Evolutionary conservation across 2,888 invertebrate species (phyloP).

Genomic region (Limnephilus auricula): DNA sequence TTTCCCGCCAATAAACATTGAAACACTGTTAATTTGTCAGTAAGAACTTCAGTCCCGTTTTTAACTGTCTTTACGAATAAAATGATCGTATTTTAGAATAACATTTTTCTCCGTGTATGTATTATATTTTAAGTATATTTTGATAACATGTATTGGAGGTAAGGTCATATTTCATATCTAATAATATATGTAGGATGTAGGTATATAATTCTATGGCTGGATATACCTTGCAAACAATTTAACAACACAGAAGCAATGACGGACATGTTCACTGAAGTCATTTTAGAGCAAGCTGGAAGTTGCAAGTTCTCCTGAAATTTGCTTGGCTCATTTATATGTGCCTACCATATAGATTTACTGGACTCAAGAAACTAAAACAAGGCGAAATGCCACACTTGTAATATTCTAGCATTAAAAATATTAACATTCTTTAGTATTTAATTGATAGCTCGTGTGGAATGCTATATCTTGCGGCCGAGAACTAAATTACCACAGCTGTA

Average conservation of each 20-base stretch:
- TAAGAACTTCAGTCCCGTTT: too few relatives aligned
- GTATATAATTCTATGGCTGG: neutral
- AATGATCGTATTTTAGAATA: too few relatives aligned
- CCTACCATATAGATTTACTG: neutral
- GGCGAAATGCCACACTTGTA: neutral
- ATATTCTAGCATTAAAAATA: too few relatives aligned
- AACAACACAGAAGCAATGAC: neutral
- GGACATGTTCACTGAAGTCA: too few relatives aligned
- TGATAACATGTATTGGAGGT: neutral
- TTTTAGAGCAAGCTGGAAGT: neutral
- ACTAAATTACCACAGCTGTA: too few relatives aligned
- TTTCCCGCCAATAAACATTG: too few relatives aligned
- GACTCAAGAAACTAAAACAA: neutral
- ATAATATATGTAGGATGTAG: too few relatives aligned
- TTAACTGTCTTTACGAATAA: too few relatives aligned
- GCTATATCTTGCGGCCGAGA: neutral
- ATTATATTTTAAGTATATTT: neutral
- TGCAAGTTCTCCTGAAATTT: neutral
- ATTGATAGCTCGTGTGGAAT: neutral
- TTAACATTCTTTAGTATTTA: too few relatives aligned
- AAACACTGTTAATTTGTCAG: too few relatives aligned
- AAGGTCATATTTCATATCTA: too few relatives aligned
- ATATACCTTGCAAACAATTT: neutral
- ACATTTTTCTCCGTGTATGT: too few relatives aligned
- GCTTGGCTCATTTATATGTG: neutral